Conservation (phyloP, 2,113 vertebrate species). For the Alligator sinensis region DNA sequence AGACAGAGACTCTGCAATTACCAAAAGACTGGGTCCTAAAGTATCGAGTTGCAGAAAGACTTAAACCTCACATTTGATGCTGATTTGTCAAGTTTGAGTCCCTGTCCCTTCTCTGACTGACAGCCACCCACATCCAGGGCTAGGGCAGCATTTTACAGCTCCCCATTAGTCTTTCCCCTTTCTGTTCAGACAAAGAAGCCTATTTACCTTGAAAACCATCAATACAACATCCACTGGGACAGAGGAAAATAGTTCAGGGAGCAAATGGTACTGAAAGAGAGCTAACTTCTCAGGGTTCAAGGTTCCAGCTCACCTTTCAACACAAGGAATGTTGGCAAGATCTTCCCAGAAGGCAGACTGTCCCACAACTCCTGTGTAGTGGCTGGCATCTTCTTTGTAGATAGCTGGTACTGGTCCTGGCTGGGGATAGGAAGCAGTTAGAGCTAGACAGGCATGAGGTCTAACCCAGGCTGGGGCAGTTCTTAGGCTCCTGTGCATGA, state of each 20-base stretch:
- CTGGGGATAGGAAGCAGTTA: not conserved
- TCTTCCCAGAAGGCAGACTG: not conserved
- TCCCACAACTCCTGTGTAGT: not conserved
- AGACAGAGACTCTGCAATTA: too few species aligned
- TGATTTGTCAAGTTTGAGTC: not conserved
- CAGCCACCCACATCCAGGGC: not conserved
- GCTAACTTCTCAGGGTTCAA: not conserved
- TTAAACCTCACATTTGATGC: too few species aligned
- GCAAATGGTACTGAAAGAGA: not conserved
- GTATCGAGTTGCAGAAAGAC: too few species aligned
- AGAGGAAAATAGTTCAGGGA: not conserved
- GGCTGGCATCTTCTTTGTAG: not conserved
- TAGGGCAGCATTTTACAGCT: not conserved
- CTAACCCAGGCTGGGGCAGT: not conserved
- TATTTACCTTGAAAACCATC: not conserved
- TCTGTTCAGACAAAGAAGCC: not conserved
- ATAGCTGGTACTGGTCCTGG: not conserved
- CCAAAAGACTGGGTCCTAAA: too few species aligned
- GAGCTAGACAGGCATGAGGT: not conserved
- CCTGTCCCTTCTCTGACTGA: not conserved
- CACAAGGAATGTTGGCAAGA: not conserved
- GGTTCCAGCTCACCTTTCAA: not conserved
- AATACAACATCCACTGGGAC: not conserved
- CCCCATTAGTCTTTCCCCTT: not conserved
- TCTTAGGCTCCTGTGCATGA: not conserved